Evolutionary conservation across 1,140 invertebrate genomes (phyloP), one percentile per base, ranked within the genome.

Genomic region (Arion vulgaris): DNA sequence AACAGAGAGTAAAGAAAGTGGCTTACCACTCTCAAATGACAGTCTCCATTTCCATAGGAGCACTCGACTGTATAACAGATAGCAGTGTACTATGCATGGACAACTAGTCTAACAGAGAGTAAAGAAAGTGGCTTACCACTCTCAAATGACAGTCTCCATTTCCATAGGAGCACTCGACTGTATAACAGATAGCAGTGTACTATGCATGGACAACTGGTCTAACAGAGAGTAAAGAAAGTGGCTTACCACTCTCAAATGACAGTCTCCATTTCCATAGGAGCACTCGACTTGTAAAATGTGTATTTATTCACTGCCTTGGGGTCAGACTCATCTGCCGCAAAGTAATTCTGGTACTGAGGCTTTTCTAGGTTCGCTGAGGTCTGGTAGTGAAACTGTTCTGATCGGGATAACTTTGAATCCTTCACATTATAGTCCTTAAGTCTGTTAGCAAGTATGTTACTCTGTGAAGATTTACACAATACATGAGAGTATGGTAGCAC

Each of bases 341-440:
- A 32, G 28, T 66, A 66, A 11, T 32, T 28, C 2, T 7, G 62
- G n/a, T 28, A 23, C n/a, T 34, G n/a, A 66, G n/a, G 62, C n/a
- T 17, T 66, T 7, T 34, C 62, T 66, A 28, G 28, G 28, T 66
- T 66, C 0, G 62, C 11, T 32, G 4, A 1, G 5, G n/a, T 28
- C 17, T 66, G 62, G n/a, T 66, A 32, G 1, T 66, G 62, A 66
- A 32, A 38, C 71, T 32, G n/a, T 2, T 26, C 41, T 26, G 71
- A 0, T 23, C 23, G 38, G 38, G 9, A 32, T 28, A 41, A 73
- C 11, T 73, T 49, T 49, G 74, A 51, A 34, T 76, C 74, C 32
- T 76, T 76, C n/a, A 76, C 74, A 26, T 53, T 76, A 32, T 76
- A 76, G 45, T 76, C 49, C 41, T 76, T 53, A 11, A 76, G 32